A percentile compares a stretch with the other conserved stretches of the same genome.
Conservation (phyloP, 2,797 vertebrate species). For the Artibeus jamaicensis region DNA sequence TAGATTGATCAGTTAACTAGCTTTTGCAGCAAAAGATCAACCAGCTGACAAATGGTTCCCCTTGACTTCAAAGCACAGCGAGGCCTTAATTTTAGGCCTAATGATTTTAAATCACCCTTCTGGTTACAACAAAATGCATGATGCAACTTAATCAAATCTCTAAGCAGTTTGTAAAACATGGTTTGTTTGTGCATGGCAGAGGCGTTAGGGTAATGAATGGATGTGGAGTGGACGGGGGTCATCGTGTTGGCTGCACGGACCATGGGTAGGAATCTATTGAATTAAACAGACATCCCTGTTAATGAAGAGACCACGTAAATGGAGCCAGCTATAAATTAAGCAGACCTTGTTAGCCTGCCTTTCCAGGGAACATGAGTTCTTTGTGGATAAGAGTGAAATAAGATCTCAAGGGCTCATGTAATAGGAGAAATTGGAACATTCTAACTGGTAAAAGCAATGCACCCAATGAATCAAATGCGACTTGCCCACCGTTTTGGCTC, state of each 20-base stretch:
- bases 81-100: slow-evolving; percentile 72
- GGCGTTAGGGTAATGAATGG: neutral
- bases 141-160: slow-evolving; percentile 66
- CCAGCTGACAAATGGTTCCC: slow-evolving; percentile 77
- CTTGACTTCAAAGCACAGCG: slow-evolving; percentile 76
- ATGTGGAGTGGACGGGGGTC: neutral
- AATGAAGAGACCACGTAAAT: slow-evolving; percentile 26
- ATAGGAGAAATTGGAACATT: slow-evolving; percentile 13
- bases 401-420: neutral
- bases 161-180: slow-evolving; percentile 39
- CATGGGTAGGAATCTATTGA: neutral
- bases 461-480: neutral
- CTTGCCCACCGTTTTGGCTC: neutral
- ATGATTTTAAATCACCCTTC: slow-evolving; percentile 76
- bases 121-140: slow-evolving; percentile 64
- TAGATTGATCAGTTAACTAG: slow-evolving; percentile 80
- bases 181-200: slow-evolving; percentile 39
- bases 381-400: slow-evolving; percentile 28
- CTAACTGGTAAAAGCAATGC: neutral
- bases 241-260: neutral
- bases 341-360: slow-evolving; percentile 42
- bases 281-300: neutral
- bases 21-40: slow-evolving; percentile 80
- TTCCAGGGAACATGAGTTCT: slow-evolving; percentile 20
- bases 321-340: slow-evolving; percentile 36